Percentiles rank a stretch among this genome's conserved stretches.
These are phyloP conservation scores for Ailurus styani DNA, from an alignment of 2,113 vertebrate species.

Conservation along the genomic window DNA sequence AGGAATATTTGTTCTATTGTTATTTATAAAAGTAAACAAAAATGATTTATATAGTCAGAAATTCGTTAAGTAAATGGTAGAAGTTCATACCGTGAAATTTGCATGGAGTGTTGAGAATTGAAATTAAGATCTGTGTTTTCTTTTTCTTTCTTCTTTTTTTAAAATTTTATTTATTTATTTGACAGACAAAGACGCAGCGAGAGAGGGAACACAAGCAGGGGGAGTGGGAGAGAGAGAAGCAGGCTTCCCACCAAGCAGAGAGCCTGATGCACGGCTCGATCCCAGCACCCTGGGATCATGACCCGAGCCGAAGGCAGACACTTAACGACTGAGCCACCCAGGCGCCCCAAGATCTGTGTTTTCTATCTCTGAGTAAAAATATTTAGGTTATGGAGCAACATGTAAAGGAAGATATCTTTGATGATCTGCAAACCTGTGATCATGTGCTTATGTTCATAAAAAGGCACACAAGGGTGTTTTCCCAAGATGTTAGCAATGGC, in stretches of 20 bases:
- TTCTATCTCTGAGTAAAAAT: conserved; percentile 6
- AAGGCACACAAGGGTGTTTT: neutral
- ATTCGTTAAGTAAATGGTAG: neutral
- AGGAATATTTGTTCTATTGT: neutral
- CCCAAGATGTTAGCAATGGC: neutral
- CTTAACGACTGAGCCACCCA: no score
- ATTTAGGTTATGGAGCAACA: neutral
- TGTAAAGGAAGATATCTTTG: neutral
- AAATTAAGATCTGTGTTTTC: neutral
- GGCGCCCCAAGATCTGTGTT: neutral
- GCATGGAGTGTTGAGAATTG: neutral
- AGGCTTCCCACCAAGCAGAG: no score
- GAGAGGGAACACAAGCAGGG: no score
- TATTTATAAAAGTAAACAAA: neutral
- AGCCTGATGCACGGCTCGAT: no score
- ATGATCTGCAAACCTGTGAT: neutral
- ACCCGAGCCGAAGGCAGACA: no score
- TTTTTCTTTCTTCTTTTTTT: no score
- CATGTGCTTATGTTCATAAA: neutral
- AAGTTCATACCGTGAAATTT: neutral
- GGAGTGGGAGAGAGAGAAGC: no score
- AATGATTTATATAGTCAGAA: neutral
- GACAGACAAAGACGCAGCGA: no score
- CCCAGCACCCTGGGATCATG: no score
- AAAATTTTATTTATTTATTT: no score